phyloP scores from a whole-genome alignment of 2,888 invertebrate genomes.

The Xylota sylvarum region DNA sequence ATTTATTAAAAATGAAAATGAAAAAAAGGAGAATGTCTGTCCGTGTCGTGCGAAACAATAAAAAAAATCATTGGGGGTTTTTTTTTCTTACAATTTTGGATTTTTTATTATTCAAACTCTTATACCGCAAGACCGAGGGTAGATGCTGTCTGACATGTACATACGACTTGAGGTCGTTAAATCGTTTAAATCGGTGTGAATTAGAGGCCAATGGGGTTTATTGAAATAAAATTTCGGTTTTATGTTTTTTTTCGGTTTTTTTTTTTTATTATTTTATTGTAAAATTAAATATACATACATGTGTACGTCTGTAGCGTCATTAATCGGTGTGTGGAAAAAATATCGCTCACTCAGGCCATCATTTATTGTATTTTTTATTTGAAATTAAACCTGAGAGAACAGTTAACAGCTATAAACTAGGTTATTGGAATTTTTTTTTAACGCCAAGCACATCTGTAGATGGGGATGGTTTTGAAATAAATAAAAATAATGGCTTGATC shows the following conservation, averaged over 20 bases:
- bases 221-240: neutral
- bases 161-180: slow-evolving; percentile 6
- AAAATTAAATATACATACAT: neutral
- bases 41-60: slow-evolving; percentile 20
- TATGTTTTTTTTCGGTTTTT: neutral
- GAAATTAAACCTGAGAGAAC: neutral
- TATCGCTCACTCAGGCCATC: neutral
- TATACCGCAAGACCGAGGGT: neutral
- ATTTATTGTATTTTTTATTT: neutral
- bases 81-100: neutral
- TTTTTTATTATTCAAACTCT: slow-evolving; percentile 4
- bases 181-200: slow-evolving; percentile 22
- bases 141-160: neutral
- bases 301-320: neutral
- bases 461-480: no score
- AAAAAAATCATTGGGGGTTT: neutral
- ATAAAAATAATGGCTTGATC: no score
- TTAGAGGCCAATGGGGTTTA: neutral
- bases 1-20: slow-evolving; percentile 6
- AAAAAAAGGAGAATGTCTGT: slow-evolving; percentile 11
- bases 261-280: slow-evolving; percentile 1
- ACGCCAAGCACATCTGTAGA: no score
- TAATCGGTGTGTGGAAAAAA: neutral
- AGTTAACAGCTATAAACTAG: neutral
- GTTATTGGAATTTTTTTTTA: neutral